A percentile compares a stretch with the other conserved stretches of the same genome.
These are phyloP conservation scores for Drosophila tsacasi DNA, from an alignment of 1,140 invertebrate species.

Conservation along the genomic window DNA sequence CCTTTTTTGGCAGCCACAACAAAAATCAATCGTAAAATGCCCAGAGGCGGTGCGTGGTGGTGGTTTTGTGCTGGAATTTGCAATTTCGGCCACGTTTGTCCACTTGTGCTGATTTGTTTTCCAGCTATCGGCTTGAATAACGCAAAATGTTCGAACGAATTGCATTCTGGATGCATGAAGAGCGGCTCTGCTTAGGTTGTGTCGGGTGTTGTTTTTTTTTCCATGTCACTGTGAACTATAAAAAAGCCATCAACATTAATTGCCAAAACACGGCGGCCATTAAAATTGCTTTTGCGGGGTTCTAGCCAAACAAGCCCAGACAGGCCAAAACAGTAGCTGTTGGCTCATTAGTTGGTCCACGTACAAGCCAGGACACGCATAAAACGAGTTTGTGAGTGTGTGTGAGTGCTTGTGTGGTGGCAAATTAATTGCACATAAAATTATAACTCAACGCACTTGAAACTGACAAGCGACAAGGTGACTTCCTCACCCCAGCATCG, in stretches of 20 bases:
- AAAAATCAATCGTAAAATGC: slow-evolving; percentile 71
- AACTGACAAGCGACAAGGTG: slow-evolving; percentile 55
- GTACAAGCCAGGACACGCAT: slow-evolving; percentile 44
- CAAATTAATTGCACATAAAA: slow-evolving; percentile 83
- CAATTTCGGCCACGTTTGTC: slow-evolving; percentile 50
- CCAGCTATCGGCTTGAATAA: slow-evolving; percentile 26
- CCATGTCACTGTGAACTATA: slow-evolving; percentile 35
- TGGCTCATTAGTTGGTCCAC: slow-evolving; percentile 63
- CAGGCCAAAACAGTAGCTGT: slow-evolving; percentile 13
- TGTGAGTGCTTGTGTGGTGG: slow-evolving; percentile 44
- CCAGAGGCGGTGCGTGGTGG: slow-evolving; percentile 18
- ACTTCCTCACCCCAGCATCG: slow-evolving; percentile 5
- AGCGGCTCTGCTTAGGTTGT: slow-evolving; percentile 9
- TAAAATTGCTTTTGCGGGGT: slow-evolving; percentile 48
- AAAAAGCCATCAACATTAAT: slow-evolving; percentile 79
- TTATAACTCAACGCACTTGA: slow-evolving; percentile 76
- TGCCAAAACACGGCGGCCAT: slow-evolving; percentile 46
- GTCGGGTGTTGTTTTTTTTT: neutral
- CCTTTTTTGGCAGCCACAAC: neutral
- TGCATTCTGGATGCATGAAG: slow-evolving; percentile 22
- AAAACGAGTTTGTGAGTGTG: slow-evolving; percentile 36
- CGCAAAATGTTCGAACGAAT: slow-evolving; percentile 26
- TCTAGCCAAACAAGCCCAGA: neutral
- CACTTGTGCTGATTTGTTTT: slow-evolving; percentile 54
- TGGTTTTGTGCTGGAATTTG: slow-evolving; percentile 50